These are phyloP conservation scores for Drosophila percnosoma DNA, from an alignment of 2,888 invertebrate genomes.

Conservation along the genomic window DNA sequence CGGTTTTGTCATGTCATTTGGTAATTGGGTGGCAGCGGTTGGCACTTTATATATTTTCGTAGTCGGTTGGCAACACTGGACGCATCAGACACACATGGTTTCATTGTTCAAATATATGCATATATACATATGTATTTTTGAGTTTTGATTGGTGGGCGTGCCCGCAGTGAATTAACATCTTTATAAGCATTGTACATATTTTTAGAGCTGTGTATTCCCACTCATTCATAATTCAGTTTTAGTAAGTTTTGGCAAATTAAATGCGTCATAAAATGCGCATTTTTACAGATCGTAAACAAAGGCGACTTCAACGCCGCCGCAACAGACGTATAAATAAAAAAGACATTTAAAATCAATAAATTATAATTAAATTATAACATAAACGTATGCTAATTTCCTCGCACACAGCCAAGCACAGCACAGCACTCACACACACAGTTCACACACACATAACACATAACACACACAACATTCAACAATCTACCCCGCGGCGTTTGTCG, in stretches of 20 bases:
- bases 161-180: slow-evolving; percentile 25
- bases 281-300: slow-evolving; percentile 82
- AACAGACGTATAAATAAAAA: slow-evolving; percentile 49
- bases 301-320: slow-evolving; percentile 78
- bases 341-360: slow-evolving; percentile 78
- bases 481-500: slow-evolving; percentile 69
- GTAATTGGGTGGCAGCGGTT: slow-evolving; percentile 84
- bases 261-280: slow-evolving; percentile 64
- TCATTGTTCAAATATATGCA: slow-evolving; percentile 21
- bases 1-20: slow-evolving; percentile 83
- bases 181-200: slow-evolving; percentile 10
- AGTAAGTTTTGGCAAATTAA: slow-evolving; percentile 64
- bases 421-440: neutral
- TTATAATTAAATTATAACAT: slow-evolving; percentile 83
- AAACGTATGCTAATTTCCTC: slow-evolving; percentile 80
- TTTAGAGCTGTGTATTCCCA: slow-evolving; percentile 18
- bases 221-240: slow-evolving; percentile 45
- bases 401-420: slow-evolving; percentile 9
- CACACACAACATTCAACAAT: slow-evolving; percentile 25
- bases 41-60: slow-evolving; percentile 80
- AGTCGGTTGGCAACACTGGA: slow-evolving; percentile 57
- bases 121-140: neutral
- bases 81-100: slow-evolving; percentile 40
- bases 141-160: slow-evolving; percentile 17
- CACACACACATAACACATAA: neutral